Percentiles rank a stretch among this genome's conserved stretches.
phyloP scores from a whole-genome alignment of 2,797 vertebrate genomes.

The Hirundo rustica region DNA sequence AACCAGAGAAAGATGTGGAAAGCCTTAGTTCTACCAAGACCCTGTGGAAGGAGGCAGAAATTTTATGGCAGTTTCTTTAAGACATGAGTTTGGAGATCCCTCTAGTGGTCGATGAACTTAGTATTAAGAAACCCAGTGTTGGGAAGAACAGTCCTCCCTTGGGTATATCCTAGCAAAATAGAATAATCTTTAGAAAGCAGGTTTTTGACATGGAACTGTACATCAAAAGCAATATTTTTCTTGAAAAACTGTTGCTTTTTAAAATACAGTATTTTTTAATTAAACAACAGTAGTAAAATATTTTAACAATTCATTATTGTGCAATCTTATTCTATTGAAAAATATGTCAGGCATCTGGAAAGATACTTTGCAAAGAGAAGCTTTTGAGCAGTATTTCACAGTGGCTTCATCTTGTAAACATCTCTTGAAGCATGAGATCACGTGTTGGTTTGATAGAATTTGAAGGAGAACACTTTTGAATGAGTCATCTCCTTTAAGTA shows the following conservation, averaged over 20 bases:
- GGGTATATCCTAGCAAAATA: background rate
- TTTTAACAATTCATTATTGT: background rate
- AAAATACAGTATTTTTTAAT: background rate
- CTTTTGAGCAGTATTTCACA: background rate
- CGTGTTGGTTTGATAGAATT: background rate
- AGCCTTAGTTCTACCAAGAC: background rate
- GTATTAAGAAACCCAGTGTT: background rate
- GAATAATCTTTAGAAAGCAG: background rate
- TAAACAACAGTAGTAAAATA: background rate
- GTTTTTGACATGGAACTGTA: background rate
- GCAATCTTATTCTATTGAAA: background rate
- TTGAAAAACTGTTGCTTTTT: background rate
- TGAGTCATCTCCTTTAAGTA: background rate
- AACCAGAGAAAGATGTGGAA: background rate
- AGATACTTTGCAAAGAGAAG: background rate
- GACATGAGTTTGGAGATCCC: background rate
- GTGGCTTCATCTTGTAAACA: background rate
- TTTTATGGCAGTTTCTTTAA: background rate
- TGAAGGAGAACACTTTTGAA: background rate
- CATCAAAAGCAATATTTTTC: background rate
- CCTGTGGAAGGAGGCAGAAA: background rate
- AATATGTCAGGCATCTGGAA: background rate
- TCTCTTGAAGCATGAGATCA: background rate
- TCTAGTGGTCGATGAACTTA: background rate
- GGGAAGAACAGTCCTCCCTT: background rate